Conservation (phyloP, 2,113 vertebrate species). For the Hippocampus barbouri region DNA sequence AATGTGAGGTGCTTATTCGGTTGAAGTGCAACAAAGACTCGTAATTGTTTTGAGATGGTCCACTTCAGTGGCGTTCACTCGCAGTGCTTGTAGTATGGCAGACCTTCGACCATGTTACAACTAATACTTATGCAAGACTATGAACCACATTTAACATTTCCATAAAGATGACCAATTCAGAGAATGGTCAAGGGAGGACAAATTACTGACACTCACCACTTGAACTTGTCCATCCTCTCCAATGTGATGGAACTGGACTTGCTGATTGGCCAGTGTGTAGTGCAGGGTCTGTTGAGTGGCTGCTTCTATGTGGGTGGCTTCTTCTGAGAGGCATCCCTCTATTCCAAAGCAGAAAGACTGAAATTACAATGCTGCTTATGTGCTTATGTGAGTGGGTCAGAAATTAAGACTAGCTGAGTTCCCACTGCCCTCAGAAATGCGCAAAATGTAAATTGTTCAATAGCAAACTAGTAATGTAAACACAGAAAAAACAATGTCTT, state of each 20-base stretch:
- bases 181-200: neutral
- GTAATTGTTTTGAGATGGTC: too few relatives aligned
- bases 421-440: too few relatives aligned
- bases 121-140: too few relatives aligned
- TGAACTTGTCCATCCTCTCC: slow-evolving; percentile 97
- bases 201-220: slow-evolving; percentile 82
- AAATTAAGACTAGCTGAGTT: neutral
- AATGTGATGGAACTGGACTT: slow-evolving; percentile 97
- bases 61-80: too few relatives aligned
- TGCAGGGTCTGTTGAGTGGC: slow-evolving; percentile 88
- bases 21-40: too few relatives aligned
- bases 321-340: slow-evolving; percentile 65
- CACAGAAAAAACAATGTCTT: too few relatives aligned
- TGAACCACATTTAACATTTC: too few relatives aligned
- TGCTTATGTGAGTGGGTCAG: slow-evolving; percentile 7
- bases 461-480: too few relatives aligned
- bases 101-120: too few relatives aligned
- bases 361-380: neutral
- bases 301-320: slow-evolving; percentile 76
- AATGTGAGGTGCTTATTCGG: too few relatives aligned
- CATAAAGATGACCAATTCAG: neutral
- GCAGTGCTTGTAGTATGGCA: too few relatives aligned
- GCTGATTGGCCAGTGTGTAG: slow-evolving; percentile 86
- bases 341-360: slow-evolving; percentile 28
- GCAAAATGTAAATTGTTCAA: too few relatives aligned